Percentiles rank a stretch among this genome's conserved stretches.
These are phyloP conservation scores for Allophyes oxyacanthae DNA, from an alignment of 2,888 invertebrate species.

Conservation along the genomic window DNA sequence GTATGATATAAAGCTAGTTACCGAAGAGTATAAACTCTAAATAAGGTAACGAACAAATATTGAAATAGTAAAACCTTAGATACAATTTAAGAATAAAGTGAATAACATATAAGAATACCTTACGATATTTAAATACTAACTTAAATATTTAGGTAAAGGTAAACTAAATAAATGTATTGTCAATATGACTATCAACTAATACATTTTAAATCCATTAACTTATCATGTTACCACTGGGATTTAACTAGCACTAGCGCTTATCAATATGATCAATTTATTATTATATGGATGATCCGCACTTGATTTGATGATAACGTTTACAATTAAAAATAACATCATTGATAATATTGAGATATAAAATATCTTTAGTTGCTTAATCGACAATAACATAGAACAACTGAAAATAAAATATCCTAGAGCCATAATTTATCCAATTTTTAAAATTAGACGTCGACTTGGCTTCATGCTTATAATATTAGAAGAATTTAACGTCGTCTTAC, in stretches of 20 bases:
- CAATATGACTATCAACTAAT: conserved; percentile 8
- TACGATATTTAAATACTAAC: too few species aligned
- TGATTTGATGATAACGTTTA: conserved; percentile 6
- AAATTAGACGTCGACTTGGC: conserved; percentile 32
- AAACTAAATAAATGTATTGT: conserved; percentile 12
- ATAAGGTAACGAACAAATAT: conserved; percentile 17
- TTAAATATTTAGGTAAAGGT: not conserved
- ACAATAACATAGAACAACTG: too few species aligned
- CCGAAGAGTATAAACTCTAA: too few species aligned
- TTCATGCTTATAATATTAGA: not conserved
- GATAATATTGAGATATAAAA: too few species aligned
- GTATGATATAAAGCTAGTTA: too few species aligned
- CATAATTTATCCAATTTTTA: conserved; percentile 3
- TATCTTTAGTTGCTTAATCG: too few species aligned
- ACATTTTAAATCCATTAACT: conserved; percentile 23
- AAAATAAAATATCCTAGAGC: too few species aligned
- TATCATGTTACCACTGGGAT: conserved; percentile 22
- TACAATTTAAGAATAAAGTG: conserved; percentile 4
- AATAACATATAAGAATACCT: conserved; percentile 19
- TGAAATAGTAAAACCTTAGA: conserved; percentile 18
- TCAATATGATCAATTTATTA: conserved; percentile 23
- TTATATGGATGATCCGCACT: conserved; percentile 19
- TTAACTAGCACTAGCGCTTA: conserved; percentile 4
- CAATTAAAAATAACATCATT: conserved; percentile 6
- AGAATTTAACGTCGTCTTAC: conserved; percentile 4